Conservation (phyloP, 1,140 invertebrate species). For the Muscidifurax raptorellus region DNA sequence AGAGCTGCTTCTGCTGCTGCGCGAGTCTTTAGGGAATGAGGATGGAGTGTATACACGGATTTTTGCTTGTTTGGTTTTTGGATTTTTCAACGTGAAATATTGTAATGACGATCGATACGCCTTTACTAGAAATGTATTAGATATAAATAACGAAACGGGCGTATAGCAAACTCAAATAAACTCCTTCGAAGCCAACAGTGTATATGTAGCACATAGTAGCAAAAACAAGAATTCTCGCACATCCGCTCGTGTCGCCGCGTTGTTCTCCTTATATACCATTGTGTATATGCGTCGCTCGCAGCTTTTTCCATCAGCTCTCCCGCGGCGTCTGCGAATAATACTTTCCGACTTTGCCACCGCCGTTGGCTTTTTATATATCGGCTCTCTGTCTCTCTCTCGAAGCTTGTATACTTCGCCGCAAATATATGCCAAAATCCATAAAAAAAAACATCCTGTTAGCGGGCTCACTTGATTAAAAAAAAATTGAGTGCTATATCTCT, state of each 20-base stretch:
- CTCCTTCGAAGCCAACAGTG: neutral
- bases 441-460: no score
- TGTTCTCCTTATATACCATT: neutral
- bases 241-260: neutral
- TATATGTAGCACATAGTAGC: no score
- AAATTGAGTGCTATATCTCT: no score
- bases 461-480: no score
- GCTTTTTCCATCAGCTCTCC: neutral
- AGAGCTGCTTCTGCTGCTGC: neutral
- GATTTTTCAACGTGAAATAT: neutral
- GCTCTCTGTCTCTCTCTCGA: neutral
- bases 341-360: conserved; percentile 12
- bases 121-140: neutral
- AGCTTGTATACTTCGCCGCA: neutral
- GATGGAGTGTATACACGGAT: neutral
- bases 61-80: neutral
- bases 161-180: neutral
- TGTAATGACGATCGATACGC: neutral
- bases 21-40: conserved; percentile 4
- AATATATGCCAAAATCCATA: no score
- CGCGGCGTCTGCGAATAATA: neutral
- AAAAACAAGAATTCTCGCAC: no score
- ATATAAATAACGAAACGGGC: neutral
- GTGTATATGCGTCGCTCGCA: neutral
- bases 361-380: conserved; percentile 10